phyloP scores from a whole-genome alignment of 2,888 invertebrate species.

The Opisthograptis luteolata region DNA sequence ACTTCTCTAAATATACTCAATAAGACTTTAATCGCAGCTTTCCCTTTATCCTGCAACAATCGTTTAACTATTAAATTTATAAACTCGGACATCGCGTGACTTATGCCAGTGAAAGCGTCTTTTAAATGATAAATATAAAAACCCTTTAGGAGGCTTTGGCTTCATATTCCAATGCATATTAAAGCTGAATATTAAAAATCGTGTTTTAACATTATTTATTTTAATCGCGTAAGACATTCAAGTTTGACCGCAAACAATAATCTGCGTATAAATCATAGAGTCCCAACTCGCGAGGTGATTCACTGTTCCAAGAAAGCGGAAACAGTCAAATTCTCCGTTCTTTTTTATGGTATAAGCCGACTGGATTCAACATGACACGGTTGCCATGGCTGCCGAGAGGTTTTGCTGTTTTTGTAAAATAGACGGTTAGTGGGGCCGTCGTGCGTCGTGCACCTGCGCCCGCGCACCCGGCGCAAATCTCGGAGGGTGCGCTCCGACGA shows the following conservation, averaged over 20 bases:
- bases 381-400: slow-evolving; percentile 48
- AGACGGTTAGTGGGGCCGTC: slow-evolving; percentile 64
- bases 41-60: slow-evolving; percentile 41
- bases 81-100: slow-evolving; percentile 62
- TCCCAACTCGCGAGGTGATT: slow-evolving; percentile 72
- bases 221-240: slow-evolving; percentile 51
- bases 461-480: slow-evolving; percentile 76
- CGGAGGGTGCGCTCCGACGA: slow-evolving; percentile 67
- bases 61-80: slow-evolving; percentile 51
- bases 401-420: slow-evolving; percentile 64
- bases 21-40: slow-evolving; percentile 33
- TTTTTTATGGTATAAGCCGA: slow-evolving; percentile 69
- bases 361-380: slow-evolving; percentile 54
- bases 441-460: slow-evolving; percentile 76
- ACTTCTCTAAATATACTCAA: slow-evolving; percentile 7
- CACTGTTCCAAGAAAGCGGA: slow-evolving; percentile 81
- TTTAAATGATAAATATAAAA: slow-evolving; percentile 66
- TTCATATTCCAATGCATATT: slow-evolving; percentile 49
- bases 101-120: slow-evolving; percentile 66
- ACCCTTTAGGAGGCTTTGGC: slow-evolving; percentile 59
- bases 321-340: slow-evolving; percentile 76
- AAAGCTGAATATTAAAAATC: slow-evolving; percentile 62
- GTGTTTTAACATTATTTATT: slow-evolving; percentile 60
- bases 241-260: slow-evolving; percentile 69
- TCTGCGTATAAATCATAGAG: slow-evolving; percentile 72